These are phyloP conservation scores for Tenthredo scrophulariae DNA, from an alignment of 2,888 invertebrate genomes.

Conservation along the genomic window DNA sequence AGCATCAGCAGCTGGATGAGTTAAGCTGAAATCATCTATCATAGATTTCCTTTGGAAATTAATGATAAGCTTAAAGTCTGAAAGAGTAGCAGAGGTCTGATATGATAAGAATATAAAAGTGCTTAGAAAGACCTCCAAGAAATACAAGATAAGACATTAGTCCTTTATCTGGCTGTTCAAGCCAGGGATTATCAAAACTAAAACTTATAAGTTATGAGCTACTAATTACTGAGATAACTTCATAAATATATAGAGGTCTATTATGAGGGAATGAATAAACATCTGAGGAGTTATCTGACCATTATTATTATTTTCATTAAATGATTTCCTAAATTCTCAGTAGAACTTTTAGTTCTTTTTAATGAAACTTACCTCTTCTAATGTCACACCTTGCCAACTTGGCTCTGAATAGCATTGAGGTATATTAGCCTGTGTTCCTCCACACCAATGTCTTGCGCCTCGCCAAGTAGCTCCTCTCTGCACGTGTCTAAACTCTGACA, in stretches of 20 bases:
- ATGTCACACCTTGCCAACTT: constrained; percentile 93
- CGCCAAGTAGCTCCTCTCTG: constrained; percentile 98
- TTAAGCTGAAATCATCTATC: not conserved
- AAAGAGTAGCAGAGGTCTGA: not conserved
- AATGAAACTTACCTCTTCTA: constrained; percentile 79
- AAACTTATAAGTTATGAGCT: not conserved
- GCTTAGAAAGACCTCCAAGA: not conserved
- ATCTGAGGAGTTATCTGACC: not conserved
- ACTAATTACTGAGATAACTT: constrained; percentile 37
- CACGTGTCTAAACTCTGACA: constrained; percentile 98
- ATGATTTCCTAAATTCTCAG: not conserved
- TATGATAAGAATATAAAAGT: constrained; percentile 23
- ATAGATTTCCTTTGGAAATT: not conserved
- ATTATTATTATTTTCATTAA: not conserved
- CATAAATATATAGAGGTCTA: constrained; percentile 3
- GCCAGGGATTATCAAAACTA: constrained; percentile 25
- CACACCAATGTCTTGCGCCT: constrained; percentile 84
- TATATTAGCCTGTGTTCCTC: constrained; percentile 87
- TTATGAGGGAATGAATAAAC: not conserved
- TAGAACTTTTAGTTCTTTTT: not conserved
- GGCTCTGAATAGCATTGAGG: constrained; percentile 89
- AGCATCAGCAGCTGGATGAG: not conserved
- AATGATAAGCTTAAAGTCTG: not conserved
- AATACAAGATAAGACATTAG: constrained; percentile 25
- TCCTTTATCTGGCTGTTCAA: not conserved